Evolutionary conservation across 2,113 vertebrate species (phyloP).

Genomic region (Channa argus): DNA sequence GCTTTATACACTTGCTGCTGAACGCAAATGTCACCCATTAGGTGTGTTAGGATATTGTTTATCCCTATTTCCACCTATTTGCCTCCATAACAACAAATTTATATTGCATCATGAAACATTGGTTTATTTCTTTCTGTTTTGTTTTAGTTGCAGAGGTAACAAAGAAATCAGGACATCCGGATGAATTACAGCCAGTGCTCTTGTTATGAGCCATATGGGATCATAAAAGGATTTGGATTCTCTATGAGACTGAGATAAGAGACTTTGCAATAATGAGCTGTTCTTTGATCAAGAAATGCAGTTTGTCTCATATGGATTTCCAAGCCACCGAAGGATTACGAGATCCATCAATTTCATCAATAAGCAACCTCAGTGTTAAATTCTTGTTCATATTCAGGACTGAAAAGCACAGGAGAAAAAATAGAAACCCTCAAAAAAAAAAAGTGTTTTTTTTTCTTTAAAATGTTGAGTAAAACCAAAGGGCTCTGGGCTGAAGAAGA

Average conservation of each 20-base stretch:
- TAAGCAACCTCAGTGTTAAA: slow-evolving; percentile 1
- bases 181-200: slow-evolving; percentile 10
- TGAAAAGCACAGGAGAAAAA: slow-evolving; percentile 9
- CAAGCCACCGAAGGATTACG: slow-evolving; percentile 20
- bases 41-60: too few relatives aligned
- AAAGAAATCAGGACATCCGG: neutral
- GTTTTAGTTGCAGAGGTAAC: neutral
- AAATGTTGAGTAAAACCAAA: slow-evolving; percentile 13
- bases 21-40: neutral
- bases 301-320: slow-evolving; percentile 13
- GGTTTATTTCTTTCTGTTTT: neutral
- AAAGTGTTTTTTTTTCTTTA: slow-evolving; percentile 9
- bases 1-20: neutral
- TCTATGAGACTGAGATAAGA: slow-evolving; percentile 26
- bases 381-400: neutral
- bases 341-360: slow-evolving; percentile 16
- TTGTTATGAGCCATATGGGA: slow-evolving; percentile 22
- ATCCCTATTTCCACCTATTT: too few relatives aligned
- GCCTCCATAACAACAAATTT: too few relatives aligned
- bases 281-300: slow-evolving; percentile 32
- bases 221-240: slow-evolving; percentile 33
- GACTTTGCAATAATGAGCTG: slow-evolving; percentile 18
- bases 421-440: neutral
- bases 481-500: slow-evolving; percentile 13
- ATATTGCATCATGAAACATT: neutral